These are phyloP conservation scores for Caenorhabditis macrosperma DNA, from an alignment of 2,888 invertebrate species.

Conservation along the genomic window DNA sequence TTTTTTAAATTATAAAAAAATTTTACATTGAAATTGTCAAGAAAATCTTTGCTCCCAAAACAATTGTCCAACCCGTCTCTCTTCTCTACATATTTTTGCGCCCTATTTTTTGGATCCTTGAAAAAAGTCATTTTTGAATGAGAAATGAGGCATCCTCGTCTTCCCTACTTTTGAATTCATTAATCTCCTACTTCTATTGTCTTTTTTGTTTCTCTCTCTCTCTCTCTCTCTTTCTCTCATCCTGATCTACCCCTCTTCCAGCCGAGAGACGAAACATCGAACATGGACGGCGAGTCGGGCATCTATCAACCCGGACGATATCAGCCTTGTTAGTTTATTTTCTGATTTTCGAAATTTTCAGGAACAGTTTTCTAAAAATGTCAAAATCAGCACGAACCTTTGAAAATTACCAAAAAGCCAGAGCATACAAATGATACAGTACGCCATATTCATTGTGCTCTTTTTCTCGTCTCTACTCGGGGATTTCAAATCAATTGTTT, in stretches of 20 bases:
- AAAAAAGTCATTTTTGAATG: not conserved
- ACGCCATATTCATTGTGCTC: too few species aligned
- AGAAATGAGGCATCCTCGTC: not conserved
- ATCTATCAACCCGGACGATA: constrained; percentile 60
- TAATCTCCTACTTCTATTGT: constrained; percentile 9
- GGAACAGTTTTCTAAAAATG: too few species aligned
- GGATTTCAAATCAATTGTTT: too few species aligned
- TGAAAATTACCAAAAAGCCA: too few species aligned
- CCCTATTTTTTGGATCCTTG: not conserved
- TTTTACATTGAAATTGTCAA: too few species aligned
- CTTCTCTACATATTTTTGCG: too few species aligned
- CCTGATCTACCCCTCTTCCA: not conserved
- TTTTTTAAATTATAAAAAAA: too few species aligned
- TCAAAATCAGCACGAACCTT: too few species aligned
- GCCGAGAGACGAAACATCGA: constrained; percentile 10
- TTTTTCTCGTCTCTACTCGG: too few species aligned
- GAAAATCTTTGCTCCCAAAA: too few species aligned
- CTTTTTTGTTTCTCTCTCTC: not conserved
- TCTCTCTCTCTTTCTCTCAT: not conserved
- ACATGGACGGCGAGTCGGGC: constrained; percentile 42
- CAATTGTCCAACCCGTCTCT: too few species aligned
- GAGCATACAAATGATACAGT: too few species aligned
- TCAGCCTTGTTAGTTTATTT: constrained; percentile 58
- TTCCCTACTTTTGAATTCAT: constrained; percentile 3
- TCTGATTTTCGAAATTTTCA: not conserved